Evolutionary conservation across 2,113 vertebrate genomes (phyloP).

Genomic region (Hypanus sabinus): DNA sequence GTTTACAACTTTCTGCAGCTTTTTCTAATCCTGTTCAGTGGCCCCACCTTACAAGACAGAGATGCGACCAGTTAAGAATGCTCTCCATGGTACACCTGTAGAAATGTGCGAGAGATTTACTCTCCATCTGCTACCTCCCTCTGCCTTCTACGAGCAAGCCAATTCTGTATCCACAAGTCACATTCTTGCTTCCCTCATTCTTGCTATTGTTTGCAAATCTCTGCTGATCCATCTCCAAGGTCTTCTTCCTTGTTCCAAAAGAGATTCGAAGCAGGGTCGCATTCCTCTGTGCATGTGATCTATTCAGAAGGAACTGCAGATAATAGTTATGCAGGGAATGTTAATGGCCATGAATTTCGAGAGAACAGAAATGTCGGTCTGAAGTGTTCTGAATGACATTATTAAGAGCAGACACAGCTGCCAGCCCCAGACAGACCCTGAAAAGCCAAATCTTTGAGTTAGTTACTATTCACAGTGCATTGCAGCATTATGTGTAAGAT

Average conservation of each 20-base stretch:
- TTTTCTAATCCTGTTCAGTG: too few relatives aligned
- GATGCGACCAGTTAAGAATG: too few relatives aligned
- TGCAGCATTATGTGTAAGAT: background rate
- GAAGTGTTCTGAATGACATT: background rate
- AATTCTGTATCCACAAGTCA: too few relatives aligned
- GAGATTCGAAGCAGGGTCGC: background rate
- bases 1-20: too few relatives aligned
- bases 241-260: background rate
- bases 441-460: background rate
- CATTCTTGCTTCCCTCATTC: background rate
- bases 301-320: background rate
- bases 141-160: too few relatives aligned
- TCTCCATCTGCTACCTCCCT: too few relatives aligned
- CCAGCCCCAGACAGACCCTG: background rate
- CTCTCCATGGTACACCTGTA: too few relatives aligned
- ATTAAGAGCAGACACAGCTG: background rate
- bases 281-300: background rate
- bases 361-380: background rate
- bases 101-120: too few relatives aligned
- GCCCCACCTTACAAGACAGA: too few relatives aligned
- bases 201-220: background rate
- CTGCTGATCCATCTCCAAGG: background rate
- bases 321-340: background rate
- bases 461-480: background rate
- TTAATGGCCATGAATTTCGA: background rate